A percentile compares a stretch with the other conserved stretches of the same genome.
Evolutionary conservation across 2,797 vertebrate species (phyloP).

Genomic region (Argyrosomus regius): DNA sequence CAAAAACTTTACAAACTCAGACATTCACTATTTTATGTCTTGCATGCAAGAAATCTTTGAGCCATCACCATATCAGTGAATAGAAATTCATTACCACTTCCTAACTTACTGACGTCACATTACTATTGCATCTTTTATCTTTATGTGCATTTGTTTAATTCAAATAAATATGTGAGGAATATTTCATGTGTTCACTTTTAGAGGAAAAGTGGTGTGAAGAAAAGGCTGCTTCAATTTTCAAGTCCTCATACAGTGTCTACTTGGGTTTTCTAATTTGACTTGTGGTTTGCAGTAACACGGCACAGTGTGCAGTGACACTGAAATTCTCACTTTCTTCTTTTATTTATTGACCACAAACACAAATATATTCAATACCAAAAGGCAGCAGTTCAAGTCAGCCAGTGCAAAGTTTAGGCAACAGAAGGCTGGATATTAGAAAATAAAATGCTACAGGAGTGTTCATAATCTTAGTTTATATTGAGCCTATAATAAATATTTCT

Average conservation of each 20-base stretch:
- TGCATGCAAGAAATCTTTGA: not conserved
- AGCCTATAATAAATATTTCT: not conserved
- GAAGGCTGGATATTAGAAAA: not conserved
- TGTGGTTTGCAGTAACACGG: not conserved
- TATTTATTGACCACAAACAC: not conserved
- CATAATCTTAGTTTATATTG: not conserved
- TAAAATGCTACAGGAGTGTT: not conserved
- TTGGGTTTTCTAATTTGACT: not conserved
- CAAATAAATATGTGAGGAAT: slow-evolving; percentile 31
- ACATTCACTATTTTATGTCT: not conserved
- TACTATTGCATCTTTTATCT: slow-evolving; percentile 46
- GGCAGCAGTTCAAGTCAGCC: too few relatives aligned
- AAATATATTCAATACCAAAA: not conserved
- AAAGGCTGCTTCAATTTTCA: slow-evolving; percentile 42
- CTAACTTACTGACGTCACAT: slow-evolving; percentile 13
- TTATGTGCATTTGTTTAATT: slow-evolving; percentile 22
- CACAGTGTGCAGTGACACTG: not conserved
- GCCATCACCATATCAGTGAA: not conserved
- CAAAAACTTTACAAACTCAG: not conserved
- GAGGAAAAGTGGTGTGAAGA: slow-evolving; percentile 16
- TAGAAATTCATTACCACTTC: slow-evolving; percentile 15
- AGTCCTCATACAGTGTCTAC: not conserved
- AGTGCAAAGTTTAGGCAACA: not conserved
- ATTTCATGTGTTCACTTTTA: slow-evolving; percentile 46
- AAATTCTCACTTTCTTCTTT: not conserved